A percentile compares a stretch with the other conserved stretches of the same genome.
Evolutionary conservation across 1,140 invertebrate genomes (phyloP).

Genomic region (Philotrypesis tridentata): DNA sequence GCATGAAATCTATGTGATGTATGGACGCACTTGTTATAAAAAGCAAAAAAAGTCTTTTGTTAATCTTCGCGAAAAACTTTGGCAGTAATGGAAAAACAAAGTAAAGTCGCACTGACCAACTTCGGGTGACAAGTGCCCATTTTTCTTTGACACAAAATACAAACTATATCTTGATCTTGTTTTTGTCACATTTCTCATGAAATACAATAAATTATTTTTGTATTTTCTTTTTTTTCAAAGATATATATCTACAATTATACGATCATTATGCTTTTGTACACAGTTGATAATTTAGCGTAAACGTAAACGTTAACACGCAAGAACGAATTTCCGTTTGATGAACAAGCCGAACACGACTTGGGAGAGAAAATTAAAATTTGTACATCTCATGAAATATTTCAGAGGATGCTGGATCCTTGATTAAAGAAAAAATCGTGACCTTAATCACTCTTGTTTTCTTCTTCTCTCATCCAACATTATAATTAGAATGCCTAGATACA

Average conservation of each 20-base stretch:
- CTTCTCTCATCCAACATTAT: not conserved
- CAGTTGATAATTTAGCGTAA: constrained; percentile 20
- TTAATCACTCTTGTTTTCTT: constrained; percentile 11
- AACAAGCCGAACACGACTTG: constrained; percentile 16
- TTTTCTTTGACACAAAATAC: not conserved
- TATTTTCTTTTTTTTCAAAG: constrained; percentile 35
- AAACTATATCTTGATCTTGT: not conserved
- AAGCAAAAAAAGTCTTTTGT: not conserved
- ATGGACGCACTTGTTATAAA: not conserved
- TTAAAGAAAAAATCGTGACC: constrained; percentile 9
- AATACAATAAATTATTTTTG: constrained; percentile 34
- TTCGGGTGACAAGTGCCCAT: not conserved
- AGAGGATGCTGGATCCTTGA: not conserved
- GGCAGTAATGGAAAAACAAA: not conserved
- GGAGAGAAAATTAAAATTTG: constrained; percentile 37
- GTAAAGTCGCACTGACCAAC: not conserved
- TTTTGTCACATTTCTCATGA: constrained; percentile 23
- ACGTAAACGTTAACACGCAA: constrained; percentile 30
- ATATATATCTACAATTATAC: constrained; percentile 36
- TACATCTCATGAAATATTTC: constrained; percentile 33
- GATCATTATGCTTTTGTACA: constrained; percentile 30
- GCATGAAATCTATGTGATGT: not conserved
- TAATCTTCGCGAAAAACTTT: not conserved
- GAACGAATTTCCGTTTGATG: constrained; percentile 30
- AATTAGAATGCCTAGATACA: constrained; percentile 29